Evolutionary conservation across 2,888 invertebrate species (phyloP).

Genomic region (Spisula solida): DNA sequence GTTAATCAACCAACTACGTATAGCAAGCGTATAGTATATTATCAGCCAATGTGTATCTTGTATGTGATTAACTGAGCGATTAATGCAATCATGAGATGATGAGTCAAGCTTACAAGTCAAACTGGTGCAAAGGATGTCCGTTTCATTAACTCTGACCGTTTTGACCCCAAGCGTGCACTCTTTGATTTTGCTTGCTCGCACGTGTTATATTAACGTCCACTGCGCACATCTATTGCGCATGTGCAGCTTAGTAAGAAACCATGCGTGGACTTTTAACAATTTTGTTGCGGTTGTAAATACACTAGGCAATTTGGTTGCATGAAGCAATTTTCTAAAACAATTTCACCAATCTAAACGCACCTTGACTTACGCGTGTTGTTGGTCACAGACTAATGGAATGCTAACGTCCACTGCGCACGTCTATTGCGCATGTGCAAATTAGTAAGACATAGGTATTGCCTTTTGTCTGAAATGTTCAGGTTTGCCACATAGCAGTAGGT

Average conservation of each 20-base stretch:
- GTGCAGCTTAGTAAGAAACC: background rate
- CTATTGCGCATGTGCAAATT: background rate
- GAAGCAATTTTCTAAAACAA: no score
- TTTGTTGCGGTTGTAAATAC: no score
- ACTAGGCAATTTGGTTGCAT: no score
- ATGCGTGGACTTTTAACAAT: background rate
- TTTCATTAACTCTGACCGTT: conserved; percentile 21
- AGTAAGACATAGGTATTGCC: background rate
- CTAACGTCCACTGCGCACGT: background rate
- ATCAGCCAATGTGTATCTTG: background rate
- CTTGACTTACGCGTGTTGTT: background rate
- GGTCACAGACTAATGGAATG: background rate
- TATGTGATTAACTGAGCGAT: background rate
- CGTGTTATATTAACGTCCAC: background rate
- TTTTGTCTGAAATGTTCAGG: background rate
- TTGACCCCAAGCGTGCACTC: background rate
- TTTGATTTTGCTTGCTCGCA: background rate
- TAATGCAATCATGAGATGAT: background rate
- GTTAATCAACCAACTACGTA: background rate
- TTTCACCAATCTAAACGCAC: no score
- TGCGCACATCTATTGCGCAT: background rate
- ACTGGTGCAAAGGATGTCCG: conserved; percentile 6
- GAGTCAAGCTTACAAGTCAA: background rate
- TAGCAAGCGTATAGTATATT: background rate
- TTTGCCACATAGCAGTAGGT: background rate